Percentiles rank a stretch among this genome's conserved stretches.
phyloP scores from a whole-genome alignment of 2,113 vertebrate species.

The Galeopterus variegatus region DNA sequence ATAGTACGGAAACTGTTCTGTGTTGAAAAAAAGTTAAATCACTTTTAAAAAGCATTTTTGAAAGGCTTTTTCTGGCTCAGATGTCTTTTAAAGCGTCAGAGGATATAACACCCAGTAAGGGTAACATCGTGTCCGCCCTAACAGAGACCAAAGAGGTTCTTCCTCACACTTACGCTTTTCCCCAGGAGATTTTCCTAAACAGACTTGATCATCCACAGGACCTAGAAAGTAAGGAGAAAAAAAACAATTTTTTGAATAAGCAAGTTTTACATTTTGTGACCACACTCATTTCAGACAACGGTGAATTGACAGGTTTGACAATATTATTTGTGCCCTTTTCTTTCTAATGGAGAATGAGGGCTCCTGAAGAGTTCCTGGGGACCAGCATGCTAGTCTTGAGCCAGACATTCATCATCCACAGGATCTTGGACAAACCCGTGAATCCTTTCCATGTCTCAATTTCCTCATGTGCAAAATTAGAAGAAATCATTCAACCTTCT shows the following conservation, averaged over 20 bases:
- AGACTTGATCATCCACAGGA: neutral
- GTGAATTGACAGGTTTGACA: neutral
- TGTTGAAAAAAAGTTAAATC: neutral
- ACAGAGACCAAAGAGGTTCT: neutral
- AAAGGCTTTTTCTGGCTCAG: neutral
- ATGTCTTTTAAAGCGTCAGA: neutral
- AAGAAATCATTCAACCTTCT: neutral
- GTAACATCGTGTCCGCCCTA: neutral
- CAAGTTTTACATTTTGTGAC: neutral
- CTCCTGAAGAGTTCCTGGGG: neutral
- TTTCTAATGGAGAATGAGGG: neutral
- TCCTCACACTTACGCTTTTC: neutral
- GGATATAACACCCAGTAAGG: neutral
- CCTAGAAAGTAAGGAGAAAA: slow-evolving; percentile 16
- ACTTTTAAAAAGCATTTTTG: neutral
- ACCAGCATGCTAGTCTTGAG: neutral
- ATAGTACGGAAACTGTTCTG: neutral
- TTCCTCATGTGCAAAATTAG: neutral
- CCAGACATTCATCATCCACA: neutral
- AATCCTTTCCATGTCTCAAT: neutral
- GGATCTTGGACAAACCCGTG: neutral
- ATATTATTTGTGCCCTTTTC: neutral
- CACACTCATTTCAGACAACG: neutral
- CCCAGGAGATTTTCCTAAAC: neutral
- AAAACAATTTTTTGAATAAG: neutral